A percentile compares a stretch with the other conserved stretches of the same genome.
phyloP scores from a whole-genome alignment of 2,888 invertebrate genomes.

The Drosophila koepferae region DNA sequence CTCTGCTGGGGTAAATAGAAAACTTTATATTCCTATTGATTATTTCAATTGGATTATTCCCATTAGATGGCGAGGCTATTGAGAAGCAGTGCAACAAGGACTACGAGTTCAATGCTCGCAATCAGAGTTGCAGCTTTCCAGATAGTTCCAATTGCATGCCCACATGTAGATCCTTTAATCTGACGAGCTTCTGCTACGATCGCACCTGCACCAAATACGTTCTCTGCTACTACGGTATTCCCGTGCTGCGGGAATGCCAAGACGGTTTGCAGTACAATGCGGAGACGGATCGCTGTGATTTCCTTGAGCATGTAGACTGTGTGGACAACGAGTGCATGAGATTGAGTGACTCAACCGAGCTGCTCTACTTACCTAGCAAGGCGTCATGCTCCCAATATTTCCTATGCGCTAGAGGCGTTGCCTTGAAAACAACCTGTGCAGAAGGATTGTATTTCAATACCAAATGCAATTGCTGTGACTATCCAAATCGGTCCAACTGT shows the following conservation, averaged over 20 bases:
- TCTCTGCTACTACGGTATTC: constrained; percentile 73
- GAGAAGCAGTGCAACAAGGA: constrained; percentile 55
- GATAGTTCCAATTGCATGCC: constrained; percentile 51
- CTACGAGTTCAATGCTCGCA: constrained; percentile 63
- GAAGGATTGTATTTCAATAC: constrained; percentile 73
- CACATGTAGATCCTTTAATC: constrained; percentile 19
- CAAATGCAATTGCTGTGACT: constrained; percentile 76
- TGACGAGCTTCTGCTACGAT: constrained; percentile 72
- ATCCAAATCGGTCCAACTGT: constrained; percentile 67
- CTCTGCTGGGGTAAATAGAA: constrained; percentile 60
- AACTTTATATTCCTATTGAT: no score
- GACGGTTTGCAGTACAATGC: constrained; percentile 82
- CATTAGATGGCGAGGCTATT: constrained; percentile 50
- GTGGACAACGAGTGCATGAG: constrained; percentile 76
- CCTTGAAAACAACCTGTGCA: constrained; percentile 61
- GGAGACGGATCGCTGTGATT: constrained; percentile 82
- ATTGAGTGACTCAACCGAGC: constrained; percentile 62
- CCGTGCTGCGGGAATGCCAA: constrained; percentile 74
- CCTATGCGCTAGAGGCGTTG: constrained; percentile 75
- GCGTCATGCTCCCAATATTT: constrained; percentile 75
- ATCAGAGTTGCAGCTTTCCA: constrained; percentile 52
- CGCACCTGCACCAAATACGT: constrained; percentile 82
- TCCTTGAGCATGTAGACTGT: constrained; percentile 80
- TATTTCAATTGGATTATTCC: no score
- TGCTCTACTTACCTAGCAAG: constrained; percentile 74